Evolutionary conservation across 1,140 invertebrate species (phyloP).

Genomic region (Drosophila prosaltans): DNA sequence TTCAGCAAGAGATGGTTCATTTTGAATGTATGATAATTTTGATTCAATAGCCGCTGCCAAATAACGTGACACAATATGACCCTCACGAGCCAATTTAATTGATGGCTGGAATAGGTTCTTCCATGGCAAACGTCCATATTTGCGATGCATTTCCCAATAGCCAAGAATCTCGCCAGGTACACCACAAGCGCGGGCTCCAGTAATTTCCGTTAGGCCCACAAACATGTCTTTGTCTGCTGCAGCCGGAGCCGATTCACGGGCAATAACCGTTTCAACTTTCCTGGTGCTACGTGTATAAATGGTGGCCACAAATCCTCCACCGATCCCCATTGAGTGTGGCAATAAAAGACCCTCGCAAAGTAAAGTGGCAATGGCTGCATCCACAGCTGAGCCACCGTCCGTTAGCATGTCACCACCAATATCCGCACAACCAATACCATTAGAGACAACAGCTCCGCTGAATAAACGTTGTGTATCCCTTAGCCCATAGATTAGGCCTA

Average conservation of each 20-base stretch:
- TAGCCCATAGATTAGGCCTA: slow-evolving; percentile 72
- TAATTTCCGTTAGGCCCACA: slow-evolving; percentile 78
- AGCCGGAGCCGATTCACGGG: slow-evolving; percentile 91
- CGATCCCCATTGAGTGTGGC: slow-evolving; percentile 94
- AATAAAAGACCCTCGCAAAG: slow-evolving; percentile 94
- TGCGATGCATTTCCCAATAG: slow-evolving; percentile 91
- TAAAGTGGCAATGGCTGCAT: slow-evolving; percentile 93
- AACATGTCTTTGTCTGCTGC: slow-evolving; percentile 89
- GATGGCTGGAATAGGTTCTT: slow-evolving; percentile 90
- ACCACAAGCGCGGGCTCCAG: slow-evolving; percentile 88
- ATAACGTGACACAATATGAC: slow-evolving; percentile 89
- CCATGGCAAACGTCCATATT: slow-evolving; percentile 93
- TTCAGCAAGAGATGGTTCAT: slow-evolving; percentile 86
- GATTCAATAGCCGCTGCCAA: slow-evolving; percentile 86
- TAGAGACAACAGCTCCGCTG: slow-evolving; percentile 73
- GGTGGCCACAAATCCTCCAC: slow-evolving; percentile 93
- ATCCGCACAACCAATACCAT: slow-evolving; percentile 74
- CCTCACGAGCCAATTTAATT: slow-evolving; percentile 89
- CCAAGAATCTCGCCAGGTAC: slow-evolving; percentile 96
- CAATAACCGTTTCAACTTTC: slow-evolving; percentile 88
- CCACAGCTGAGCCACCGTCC: slow-evolving; percentile 92
- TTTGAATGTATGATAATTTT: slow-evolving; percentile 85
- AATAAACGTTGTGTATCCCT: slow-evolving; percentile 40
- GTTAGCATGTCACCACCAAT: slow-evolving; percentile 85
- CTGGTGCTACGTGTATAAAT: slow-evolving; percentile 88